Evolutionary conservation across 2,888 invertebrate genomes (phyloP), one percentile per base, ranked within the genome.

Genomic region (Caenorhabditis panamensis): DNA sequence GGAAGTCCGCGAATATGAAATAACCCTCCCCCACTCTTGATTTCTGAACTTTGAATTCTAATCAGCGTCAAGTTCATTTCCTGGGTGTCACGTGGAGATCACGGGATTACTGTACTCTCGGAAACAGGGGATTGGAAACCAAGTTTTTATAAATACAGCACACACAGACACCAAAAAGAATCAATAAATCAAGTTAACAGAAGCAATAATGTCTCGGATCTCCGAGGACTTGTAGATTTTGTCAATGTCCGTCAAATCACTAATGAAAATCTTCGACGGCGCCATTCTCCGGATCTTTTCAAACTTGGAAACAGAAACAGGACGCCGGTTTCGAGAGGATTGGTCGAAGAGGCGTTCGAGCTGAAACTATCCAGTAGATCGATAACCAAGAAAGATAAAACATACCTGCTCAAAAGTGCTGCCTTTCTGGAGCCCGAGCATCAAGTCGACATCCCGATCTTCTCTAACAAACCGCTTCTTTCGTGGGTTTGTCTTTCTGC

Each of bases 141-240:
- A n/a, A n/a, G n/a, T n/a, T n/a, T n/a, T n/a, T n/a, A n/a, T n/a
- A n/a, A n/a, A n/a, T n/a, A n/a, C n/a, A n/a, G n/a, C n/a, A n/a
- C n/a, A n/a, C n/a, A n/a, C n/a, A n/a, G n/a, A n/a, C n/a, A n/a
- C n/a, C n/a, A n/a, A 31, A 31, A 31, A 31, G 9, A 31, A 51
- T 51, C 28, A 79, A 72, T 80, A 80, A 61, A 75, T 31, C 59
- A 81, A 51, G 41, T 82, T 79, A 18, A 87, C 85, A 9, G 86
- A 85, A 16, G 83, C 83, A 20, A 80, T 79, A n/a, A 89, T 88
- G 75, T 89, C 89, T 16, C 89, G 84, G 44, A 89, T 85, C 64
- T 89, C 89, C 18, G 88, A 87, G 1, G 83, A 73, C 64, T 89
- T 89, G 83, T 89, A 89, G 62, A 89, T 81, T 69, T 88, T 89